Conservation (phyloP, 2,113 vertebrate genomes). For the Myiopsitta monachus region DNA sequence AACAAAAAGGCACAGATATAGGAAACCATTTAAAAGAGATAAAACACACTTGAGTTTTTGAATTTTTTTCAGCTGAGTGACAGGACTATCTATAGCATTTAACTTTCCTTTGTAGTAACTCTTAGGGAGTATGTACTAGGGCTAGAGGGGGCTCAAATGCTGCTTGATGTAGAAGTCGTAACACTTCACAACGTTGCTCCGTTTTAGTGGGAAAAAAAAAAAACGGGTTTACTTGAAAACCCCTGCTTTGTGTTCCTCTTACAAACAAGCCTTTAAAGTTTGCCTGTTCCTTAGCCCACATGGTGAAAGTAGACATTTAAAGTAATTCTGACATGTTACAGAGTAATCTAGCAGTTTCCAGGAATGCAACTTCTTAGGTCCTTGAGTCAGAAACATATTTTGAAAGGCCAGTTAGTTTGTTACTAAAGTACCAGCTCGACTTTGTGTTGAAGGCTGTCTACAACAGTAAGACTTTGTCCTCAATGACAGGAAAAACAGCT, state of each 20-base stretch:
- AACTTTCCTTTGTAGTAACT: not conserved
- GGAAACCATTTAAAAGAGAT: not conserved
- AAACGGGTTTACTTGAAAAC: not conserved
- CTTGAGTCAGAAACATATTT: not conserved
- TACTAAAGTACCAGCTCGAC: fast-evolving
- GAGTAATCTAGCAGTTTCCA: not conserved
- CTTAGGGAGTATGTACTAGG: not conserved
- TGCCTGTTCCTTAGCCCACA: not conserved
- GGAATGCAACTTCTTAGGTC: not conserved
- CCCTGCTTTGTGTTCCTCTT: not conserved
- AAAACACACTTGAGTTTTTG: not conserved
- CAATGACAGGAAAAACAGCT: not conserved
- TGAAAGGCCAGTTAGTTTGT: not conserved
- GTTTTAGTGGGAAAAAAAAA: fast-evolving
- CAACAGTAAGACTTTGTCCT: not conserved
- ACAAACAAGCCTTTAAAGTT: not conserved
- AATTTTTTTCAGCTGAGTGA: not conserved
- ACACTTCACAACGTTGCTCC: not conserved
- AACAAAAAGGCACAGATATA: not conserved
- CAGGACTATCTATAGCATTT: not conserved
- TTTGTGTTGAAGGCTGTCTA: not conserved
- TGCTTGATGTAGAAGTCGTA: not conserved
- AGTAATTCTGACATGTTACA: not conserved
- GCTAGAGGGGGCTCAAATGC: not conserved
- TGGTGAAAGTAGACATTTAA: not conserved